These are phyloP conservation scores for Brachionus paranguensis DNA, from an alignment of 1,140 invertebrate species.

Conservation along the genomic window DNA sequence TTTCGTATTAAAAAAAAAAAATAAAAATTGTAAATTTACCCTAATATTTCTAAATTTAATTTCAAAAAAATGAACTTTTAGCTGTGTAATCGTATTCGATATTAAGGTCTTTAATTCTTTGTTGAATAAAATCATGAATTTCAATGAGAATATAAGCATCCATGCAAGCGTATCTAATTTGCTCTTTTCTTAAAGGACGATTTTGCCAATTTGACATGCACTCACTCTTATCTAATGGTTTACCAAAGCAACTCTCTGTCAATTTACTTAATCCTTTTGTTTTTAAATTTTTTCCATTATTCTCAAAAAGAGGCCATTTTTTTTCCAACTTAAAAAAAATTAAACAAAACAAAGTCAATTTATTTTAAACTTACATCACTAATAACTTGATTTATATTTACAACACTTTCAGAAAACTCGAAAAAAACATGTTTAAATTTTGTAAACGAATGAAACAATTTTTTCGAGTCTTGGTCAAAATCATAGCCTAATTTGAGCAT, in stretches of 20 bases:
- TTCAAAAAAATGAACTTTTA: not conserved
- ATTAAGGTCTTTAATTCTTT: conserved; percentile 11
- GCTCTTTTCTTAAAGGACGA: conserved; percentile 7
- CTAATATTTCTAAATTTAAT: not conserved
- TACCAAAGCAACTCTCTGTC: not conserved
- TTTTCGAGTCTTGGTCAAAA: conserved; percentile 39
- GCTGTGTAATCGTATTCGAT: not conserved
- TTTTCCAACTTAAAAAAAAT: conserved; percentile 9
- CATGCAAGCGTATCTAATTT: conserved; percentile 23
- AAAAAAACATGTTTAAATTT: conserved; percentile 15
- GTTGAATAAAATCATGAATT: conserved; percentile 23
- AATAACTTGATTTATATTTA: conserved; percentile 31
- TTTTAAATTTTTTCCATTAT: not conserved
- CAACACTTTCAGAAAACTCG: conserved; percentile 16
- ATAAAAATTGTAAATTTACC: not conserved
- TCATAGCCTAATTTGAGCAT: conserved; percentile 18
- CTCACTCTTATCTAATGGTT: conserved; percentile 35
- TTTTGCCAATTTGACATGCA: conserved; percentile 35
- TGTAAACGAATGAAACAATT: conserved; percentile 14
- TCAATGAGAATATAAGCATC: conserved; percentile 26
- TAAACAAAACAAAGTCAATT: not conserved
- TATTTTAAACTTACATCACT: not conserved
- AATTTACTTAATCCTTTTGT: conserved; percentile 35
- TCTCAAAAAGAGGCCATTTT: not conserved
- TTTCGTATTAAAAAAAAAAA: not conserved